Evolutionary conservation across 2,888 invertebrate genomes (phyloP).

Genomic region (Epiblema foenella): DNA sequence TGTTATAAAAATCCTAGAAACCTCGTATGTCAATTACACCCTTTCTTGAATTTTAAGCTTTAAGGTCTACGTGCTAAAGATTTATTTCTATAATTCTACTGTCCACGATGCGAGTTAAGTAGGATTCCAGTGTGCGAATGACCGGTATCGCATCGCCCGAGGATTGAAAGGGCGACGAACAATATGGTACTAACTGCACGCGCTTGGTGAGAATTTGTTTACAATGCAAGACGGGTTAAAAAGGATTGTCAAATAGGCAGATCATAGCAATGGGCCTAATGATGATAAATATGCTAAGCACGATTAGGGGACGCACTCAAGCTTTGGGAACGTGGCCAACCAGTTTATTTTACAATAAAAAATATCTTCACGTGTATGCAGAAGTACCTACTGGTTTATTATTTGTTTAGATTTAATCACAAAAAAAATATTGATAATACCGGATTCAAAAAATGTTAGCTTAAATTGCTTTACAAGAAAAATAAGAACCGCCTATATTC

Average conservation of each 20-base stretch:
- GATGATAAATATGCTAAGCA: slow-evolving; percentile 35
- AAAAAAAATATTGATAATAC: no score
- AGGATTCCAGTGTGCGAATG: slow-evolving; percentile 55
- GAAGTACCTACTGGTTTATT: background rate
- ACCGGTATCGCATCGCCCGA: slow-evolving; percentile 50
- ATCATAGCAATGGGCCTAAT: slow-evolving; percentile 40
- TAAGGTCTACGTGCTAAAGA: background rate
- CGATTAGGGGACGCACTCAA: slow-evolving; percentile 1
- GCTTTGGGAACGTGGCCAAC: slow-evolving; percentile 9
- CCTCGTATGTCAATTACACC: background rate
- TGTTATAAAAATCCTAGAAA: background rate
- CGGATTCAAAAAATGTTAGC: no score
- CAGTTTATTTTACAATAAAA: slow-evolving; percentile 1
- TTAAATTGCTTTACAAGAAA: no score
- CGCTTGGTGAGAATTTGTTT: slow-evolving; percentile 42
- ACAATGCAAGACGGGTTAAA: slow-evolving; percentile 34
- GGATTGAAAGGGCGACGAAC: slow-evolving; percentile 39
- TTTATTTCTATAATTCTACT: background rate
- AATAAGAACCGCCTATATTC: no score
- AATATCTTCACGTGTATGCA: background rate
- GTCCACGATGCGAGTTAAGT: background rate
- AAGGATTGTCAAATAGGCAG: slow-evolving; percentile 36
- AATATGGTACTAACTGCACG: slow-evolving; percentile 35
- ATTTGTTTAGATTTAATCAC: no score
- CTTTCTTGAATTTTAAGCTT: background rate